Evolutionary conservation across 2,113 vertebrate genomes (phyloP), one percentile per base, ranked within the genome.

Genomic region (Sturnira hondurensis): DNA sequence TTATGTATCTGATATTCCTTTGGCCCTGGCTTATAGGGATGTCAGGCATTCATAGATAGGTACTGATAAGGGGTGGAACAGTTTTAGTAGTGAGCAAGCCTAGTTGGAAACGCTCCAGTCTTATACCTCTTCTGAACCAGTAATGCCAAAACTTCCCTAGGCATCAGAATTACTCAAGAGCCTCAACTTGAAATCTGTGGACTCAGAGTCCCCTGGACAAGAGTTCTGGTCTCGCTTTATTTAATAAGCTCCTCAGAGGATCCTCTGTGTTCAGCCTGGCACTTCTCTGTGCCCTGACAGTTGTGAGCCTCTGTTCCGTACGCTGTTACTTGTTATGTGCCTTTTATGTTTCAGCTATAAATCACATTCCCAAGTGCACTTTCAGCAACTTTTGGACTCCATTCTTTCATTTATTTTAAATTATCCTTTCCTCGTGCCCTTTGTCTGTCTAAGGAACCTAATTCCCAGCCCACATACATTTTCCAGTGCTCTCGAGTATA

Each of bases 341-440:
- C 14, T 95, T 95, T 91, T 76, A 67, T 92, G 43, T 89, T 84
- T 91, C 56, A n/a, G 76, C 16, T 16, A 76, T 93, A 94, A 94
- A 93, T 76, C 56, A 87, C 65, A 89, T 81, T 83, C n/a, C 56
- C 58, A 73, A 84, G 86, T 74, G 52, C 5, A 85, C 5, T 80
- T 85, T 82, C 33, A 92, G 36, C 54, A 96, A 84, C 41, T 61
- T 38, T 87, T n/a, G 52, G 43, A 56, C 31, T 91, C 15, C 47
- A 28, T 88, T 83, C 36, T 93, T 86, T 89, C 28, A 76, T 90
- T 94, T 76, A 56, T 78, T 93, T 94, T 67, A 91, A 68, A 97
- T 74, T 88, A 56, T 67, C 28, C 50, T 77, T 86, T 70, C 58
- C 56, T 63, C 71, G 22, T 77, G 45, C 12, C 45, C 41, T 89